Conservation (phyloP, 2,888 invertebrate genomes). For the Dastarcus helophoroides region DNA sequence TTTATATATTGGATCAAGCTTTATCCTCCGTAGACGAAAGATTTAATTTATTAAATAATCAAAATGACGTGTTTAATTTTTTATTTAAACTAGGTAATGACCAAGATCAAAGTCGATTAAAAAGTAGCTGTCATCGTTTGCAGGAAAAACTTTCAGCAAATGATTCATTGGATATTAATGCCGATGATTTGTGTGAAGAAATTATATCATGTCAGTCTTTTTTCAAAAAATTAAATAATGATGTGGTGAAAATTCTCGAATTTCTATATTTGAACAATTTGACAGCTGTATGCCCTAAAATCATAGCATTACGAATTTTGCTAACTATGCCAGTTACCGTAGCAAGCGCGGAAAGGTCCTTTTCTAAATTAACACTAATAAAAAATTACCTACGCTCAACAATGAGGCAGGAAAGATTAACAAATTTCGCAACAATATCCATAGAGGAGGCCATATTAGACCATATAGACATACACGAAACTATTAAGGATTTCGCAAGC, state of each 20-base stretch:
- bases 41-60: constrained; percentile 15
- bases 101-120: constrained; percentile 14
- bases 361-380: constrained; percentile 13
- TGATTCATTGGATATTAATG: constrained; percentile 14
- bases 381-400: constrained; percentile 8
- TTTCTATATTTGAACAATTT: constrained; percentile 8
- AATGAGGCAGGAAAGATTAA: constrained; percentile 13
- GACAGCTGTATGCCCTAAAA: constrained; percentile 9
- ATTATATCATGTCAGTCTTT: constrained; percentile 15
- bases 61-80: constrained; percentile 15
- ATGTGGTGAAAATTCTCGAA: constrained; percentile 13
- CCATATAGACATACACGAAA: constrained; percentile 13
- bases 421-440: constrained; percentile 16
- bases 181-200: constrained; percentile 16
- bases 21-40: constrained; percentile 16
- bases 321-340: constrained; percentile 12
- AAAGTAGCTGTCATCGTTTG: constrained; percentile 13
- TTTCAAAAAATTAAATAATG: constrained; percentile 13
- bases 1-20: constrained; percentile 16
- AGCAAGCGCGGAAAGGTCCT: constrained; percentile 12
- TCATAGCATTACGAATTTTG: constrained; percentile 12
- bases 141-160: constrained; percentile 13
- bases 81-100: constrained; percentile 15
- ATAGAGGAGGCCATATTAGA: constrained; percentile 14
- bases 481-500: constrained; percentile 15